These are phyloP conservation scores for Myocastor coypus DNA, from an alignment of 2,113 vertebrate genomes.

Conservation along the genomic window DNA sequence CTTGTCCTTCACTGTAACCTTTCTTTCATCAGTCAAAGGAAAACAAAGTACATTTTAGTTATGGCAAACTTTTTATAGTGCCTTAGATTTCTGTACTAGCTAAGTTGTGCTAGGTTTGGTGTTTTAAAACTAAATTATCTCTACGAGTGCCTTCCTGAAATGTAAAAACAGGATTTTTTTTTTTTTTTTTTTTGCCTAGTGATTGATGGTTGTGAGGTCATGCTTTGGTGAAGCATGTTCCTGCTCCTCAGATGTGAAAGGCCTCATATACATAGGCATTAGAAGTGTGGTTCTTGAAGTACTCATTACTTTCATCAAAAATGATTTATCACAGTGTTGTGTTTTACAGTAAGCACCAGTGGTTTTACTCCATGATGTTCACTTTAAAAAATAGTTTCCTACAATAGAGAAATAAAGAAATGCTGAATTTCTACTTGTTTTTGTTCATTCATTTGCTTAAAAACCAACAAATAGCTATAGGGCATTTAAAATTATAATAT, in stretches of 20 bases:
- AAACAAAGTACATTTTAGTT: conserved; percentile 2
- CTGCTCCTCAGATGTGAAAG: not conserved
- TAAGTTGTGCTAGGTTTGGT: not conserved
- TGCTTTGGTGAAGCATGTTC: not conserved
- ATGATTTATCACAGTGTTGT: not conserved
- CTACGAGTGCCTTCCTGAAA: not conserved
- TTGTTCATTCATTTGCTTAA: not conserved
- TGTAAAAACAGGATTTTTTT: not conserved
- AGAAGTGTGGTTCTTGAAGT: not conserved
- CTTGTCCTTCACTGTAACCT: not conserved
- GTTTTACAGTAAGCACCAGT: not conserved
- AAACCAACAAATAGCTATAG: not conserved
- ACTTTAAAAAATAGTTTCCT: not conserved
- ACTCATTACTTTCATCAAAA: not conserved
- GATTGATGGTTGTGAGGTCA: not conserved
- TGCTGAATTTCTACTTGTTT: not conserved
- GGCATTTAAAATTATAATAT: conserved; percentile 2
- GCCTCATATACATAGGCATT: not conserved
- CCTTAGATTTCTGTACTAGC: not conserved
- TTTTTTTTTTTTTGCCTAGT: not conserved
- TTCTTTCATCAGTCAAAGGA: not conserved
- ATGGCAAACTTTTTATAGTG: not conserved
- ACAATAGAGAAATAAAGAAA: not conserved
- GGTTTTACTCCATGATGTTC: not conserved
- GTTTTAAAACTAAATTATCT: not conserved